Evolutionary conservation across 1,140 invertebrate genomes (phyloP).

Genomic region (Drosophila ambigua): DNA sequence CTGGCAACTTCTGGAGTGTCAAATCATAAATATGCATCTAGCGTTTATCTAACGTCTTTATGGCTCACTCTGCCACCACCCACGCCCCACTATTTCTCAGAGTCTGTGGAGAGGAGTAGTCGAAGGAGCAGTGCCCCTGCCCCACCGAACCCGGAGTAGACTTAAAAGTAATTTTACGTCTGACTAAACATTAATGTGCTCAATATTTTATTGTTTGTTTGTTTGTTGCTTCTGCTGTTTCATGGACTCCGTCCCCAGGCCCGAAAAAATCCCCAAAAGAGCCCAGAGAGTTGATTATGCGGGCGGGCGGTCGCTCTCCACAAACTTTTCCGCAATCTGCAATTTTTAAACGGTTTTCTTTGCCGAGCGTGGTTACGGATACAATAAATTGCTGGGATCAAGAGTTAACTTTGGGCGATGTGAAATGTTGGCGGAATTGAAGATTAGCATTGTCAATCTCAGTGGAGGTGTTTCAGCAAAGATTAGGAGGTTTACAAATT

Average conservation of each 20-base stretch:
- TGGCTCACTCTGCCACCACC: slow-evolving; percentile 28
- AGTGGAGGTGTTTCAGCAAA: neutral
- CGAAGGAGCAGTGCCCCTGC: slow-evolving; percentile 1
- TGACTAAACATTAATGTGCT: slow-evolving; percentile 84
- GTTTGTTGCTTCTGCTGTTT: slow-evolving; percentile 68
- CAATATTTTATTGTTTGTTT: slow-evolving; percentile 84
- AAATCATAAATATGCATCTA: slow-evolving; percentile 82
- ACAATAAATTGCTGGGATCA: slow-evolving; percentile 38
- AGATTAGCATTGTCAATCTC: neutral
- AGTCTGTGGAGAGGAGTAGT: slow-evolving; percentile 16
- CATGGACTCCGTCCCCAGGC: slow-evolving; percentile 31
- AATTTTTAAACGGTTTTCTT: slow-evolving; percentile 42
- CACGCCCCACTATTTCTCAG: slow-evolving; percentile 35
- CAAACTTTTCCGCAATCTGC: slow-evolving; percentile 45
- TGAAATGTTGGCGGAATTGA: neutral
- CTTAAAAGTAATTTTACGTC: slow-evolving; percentile 84
- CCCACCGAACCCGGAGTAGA: slow-evolving; percentile 58
- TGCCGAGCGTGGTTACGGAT: slow-evolving; percentile 2
- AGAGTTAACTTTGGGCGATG: slow-evolving; percentile 3
- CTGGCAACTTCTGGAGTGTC: slow-evolving; percentile 47
- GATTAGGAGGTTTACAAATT: neutral
- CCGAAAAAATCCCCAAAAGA: slow-evolving; percentile 33
- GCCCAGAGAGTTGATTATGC: slow-evolving; percentile 63
- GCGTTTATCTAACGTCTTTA: slow-evolving; percentile 80
- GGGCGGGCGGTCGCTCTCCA: slow-evolving; percentile 50